Conservation (phyloP, 1,140 invertebrate genomes). For the Trissolcus basalis region DNA sequence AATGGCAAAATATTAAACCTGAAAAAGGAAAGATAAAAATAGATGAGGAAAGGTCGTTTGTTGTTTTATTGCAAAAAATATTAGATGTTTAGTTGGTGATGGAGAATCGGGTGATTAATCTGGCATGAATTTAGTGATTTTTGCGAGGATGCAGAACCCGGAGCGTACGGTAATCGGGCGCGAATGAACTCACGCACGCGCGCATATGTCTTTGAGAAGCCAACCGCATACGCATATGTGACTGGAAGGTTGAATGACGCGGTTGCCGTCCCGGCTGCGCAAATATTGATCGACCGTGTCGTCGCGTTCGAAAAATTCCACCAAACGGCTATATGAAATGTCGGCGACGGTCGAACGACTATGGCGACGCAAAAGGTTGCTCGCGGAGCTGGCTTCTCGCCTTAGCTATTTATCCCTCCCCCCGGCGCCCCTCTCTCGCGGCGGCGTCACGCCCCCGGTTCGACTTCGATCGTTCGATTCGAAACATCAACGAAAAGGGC, state of each 20-base stretch:
- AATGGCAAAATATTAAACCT: too few relatives aligned
- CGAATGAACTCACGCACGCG: constrained; percentile 57
- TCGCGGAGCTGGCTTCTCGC: constrained; percentile 9
- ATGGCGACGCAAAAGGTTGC: constrained; percentile 15
- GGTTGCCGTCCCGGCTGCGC: constrained; percentile 58
- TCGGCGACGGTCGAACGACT: constrained; percentile 47
- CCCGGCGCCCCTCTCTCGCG: constrained; percentile 1
- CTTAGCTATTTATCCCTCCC: constrained; percentile 17
- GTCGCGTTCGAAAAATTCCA: constrained; percentile 62
- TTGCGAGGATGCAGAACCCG: neutral
- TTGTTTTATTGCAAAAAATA: too few relatives aligned
- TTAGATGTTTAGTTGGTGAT: too few relatives aligned
- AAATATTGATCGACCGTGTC: constrained; percentile 63
- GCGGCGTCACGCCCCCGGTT: constrained; percentile 25
- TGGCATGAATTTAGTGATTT: neutral
- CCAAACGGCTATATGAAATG: constrained; percentile 59
- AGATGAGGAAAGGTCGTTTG: too few relatives aligned
- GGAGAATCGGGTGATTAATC: too few relatives aligned
- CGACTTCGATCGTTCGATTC: constrained; percentile 39
- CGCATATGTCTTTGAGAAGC: constrained; percentile 52
- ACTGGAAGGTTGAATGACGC: constrained; percentile 62
- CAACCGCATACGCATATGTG: constrained; percentile 61
- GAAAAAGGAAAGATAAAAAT: too few relatives aligned
- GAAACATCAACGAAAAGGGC: constrained; percentile 48
- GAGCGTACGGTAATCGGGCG: constrained; percentile 40